A percentile compares a stretch with the other conserved stretches of the same genome.
These are phyloP conservation scores for Ceratotherium simum DNA, from an alignment of 2,113 vertebrate species.

Conservation along the genomic window DNA sequence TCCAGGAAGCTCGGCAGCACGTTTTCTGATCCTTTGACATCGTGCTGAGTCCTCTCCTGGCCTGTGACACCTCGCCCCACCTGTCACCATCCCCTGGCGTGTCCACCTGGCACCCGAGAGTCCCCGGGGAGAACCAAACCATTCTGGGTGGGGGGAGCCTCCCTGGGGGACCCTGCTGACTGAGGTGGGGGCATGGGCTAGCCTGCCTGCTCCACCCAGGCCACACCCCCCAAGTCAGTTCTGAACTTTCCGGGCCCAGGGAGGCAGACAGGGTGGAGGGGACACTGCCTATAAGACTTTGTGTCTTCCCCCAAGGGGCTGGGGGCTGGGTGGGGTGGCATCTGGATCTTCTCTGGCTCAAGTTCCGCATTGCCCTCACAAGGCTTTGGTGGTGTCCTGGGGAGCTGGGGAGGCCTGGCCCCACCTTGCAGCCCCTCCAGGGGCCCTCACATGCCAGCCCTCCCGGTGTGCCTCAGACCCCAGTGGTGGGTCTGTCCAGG, in stretches of 20 bases:
- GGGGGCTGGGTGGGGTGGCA: background rate
- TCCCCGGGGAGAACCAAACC: fast-evolving
- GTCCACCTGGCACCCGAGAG: fast-evolving
- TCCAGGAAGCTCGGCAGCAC: background rate
- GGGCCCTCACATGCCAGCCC: background rate
- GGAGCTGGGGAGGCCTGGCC: fast-evolving
- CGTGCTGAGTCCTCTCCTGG: background rate
- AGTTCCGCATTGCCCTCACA: fast-evolving
- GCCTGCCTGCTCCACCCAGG: fast-evolving
- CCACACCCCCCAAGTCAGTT: too few species aligned
- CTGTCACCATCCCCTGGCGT: fast-evolving
- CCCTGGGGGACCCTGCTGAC: background rate
- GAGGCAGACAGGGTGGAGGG: background rate
- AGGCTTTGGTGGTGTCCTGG: fast-evolving
- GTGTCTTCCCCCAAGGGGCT: background rate
- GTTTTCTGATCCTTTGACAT: fast-evolving
- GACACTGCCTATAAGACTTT: background rate
- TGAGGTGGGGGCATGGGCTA: fast-evolving
- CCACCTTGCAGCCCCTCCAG: fast-evolving
- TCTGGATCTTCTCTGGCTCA: background rate
- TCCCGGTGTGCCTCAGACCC: background rate
- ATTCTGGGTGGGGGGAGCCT: fast-evolving
- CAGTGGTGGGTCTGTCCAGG: fast-evolving
- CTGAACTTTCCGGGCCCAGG: background rate
- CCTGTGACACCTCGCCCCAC: too few species aligned